Evolutionary conservation across 1,140 invertebrate species (phyloP).

Genomic region (Mesaphorura yosii): DNA sequence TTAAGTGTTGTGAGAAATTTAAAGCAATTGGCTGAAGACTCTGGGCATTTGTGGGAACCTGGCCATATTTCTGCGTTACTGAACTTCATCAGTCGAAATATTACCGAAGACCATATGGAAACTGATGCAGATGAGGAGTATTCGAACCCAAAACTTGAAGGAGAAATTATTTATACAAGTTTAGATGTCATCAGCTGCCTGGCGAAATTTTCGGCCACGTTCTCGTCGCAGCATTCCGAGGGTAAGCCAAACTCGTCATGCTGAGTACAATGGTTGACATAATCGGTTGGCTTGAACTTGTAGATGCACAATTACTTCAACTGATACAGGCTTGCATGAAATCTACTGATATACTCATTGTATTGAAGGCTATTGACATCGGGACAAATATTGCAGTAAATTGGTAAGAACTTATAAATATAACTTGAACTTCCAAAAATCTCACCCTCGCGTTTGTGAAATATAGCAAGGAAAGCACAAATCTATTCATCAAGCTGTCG

Average conservation of each 20-base stretch:
- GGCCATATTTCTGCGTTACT: constrained; percentile 53
- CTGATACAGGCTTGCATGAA: constrained; percentile 47
- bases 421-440: not conserved
- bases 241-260: constrained; percentile 9
- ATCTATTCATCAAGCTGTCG: too few relatives aligned
- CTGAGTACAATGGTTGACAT: not conserved
- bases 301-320: constrained; percentile 41
- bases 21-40: constrained; percentile 56
- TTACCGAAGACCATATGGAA: constrained; percentile 33
- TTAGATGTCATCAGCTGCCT: constrained; percentile 28
- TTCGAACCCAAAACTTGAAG: too few relatives aligned
- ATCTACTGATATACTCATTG: constrained; percentile 49
- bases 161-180: constrained; percentile 19
- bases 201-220: constrained; percentile 21
- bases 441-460: too few relatives aligned
- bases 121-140: constrained; percentile 12
- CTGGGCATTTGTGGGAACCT: constrained; percentile 69
- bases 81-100: constrained; percentile 38
- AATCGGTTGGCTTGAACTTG: constrained; percentile 12
- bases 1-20: constrained; percentile 61
- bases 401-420: constrained; percentile 38
- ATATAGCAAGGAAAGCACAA: too few relatives aligned
- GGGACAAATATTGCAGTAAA: constrained; percentile 54
- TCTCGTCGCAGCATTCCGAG: constrained; percentile 16
- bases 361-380: constrained; percentile 52